Percentiles rank a stretch among this genome's conserved stretches.
Conservation (phyloP, 2,797 vertebrate genomes). For the Brotula barbata region DNA sequence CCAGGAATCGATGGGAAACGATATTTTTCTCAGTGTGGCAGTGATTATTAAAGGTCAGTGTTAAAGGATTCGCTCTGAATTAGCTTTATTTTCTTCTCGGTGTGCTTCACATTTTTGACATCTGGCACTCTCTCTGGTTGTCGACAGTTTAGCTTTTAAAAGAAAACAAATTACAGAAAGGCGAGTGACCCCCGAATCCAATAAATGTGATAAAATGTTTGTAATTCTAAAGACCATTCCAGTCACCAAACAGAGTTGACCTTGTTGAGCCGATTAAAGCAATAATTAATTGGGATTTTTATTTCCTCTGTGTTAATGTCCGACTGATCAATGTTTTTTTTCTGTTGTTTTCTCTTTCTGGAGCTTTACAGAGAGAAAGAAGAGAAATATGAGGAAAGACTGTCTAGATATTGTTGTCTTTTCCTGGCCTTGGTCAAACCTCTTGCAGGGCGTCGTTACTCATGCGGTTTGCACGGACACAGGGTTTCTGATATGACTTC, state of each 20-base stretch:
- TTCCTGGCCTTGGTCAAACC: constrained; percentile 10
- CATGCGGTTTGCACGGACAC: constrained; percentile 9
- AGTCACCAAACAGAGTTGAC: constrained; percentile 1
- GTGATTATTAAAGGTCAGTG: constrained; percentile 25
- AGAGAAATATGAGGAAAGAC: not conserved
- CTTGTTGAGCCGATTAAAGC: constrained; percentile 4
- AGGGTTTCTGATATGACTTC: constrained; percentile 20
- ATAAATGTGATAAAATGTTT: constrained; percentile 4
- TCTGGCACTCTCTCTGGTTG: not conserved
- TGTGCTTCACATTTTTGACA: not conserved
- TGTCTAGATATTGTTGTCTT: not conserved
- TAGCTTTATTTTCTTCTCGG: not conserved
- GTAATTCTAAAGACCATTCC: too few relatives aligned
- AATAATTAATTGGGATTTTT: not conserved
- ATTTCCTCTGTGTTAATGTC: not conserved
- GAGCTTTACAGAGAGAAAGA: too few relatives aligned
- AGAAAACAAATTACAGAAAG: not conserved
- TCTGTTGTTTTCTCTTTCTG: not conserved
- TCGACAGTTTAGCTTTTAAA: not conserved
- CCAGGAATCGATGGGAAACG: constrained; percentile 14
- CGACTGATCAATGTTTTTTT: not conserved
- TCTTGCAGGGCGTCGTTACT: too few relatives aligned
- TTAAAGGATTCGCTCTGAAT: constrained; percentile 11
- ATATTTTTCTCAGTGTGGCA: constrained; percentile 2
- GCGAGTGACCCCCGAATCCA: not conserved